Base-by-base conservation (phyloP, 2,113 vertebrate genomes). In the Psammodynastes pulverulentus region DNA sequence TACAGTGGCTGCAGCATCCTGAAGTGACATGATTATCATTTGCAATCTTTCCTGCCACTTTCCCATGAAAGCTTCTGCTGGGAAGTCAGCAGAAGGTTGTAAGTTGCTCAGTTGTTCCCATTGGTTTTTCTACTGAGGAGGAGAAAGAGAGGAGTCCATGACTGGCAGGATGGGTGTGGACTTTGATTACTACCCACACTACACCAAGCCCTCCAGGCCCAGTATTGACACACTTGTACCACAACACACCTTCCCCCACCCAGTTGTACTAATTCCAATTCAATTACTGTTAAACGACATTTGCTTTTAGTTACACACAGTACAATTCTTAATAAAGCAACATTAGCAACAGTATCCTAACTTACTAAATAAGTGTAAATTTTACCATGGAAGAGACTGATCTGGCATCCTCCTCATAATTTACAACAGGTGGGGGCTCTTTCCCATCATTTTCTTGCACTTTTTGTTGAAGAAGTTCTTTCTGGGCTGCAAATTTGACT, bases 341-440 rank as follows among this genome's bases (percentile, higher is more conserved):
- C 86, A 53, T 85, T 84, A 4, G 52, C 23, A 0, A 5, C 39
- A 54, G 4, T 90, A 34, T 6, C 29, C 51, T 15, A 89, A 2
- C 62, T 79, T 58, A 58, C 56, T 49, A 95, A 79, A 93, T 12
- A 84, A n/a, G 34, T 13, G 3, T 15, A 79, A 62, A 92, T 91
- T 96, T 96, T 97, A 99, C 99, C 92, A 99, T 98, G 54, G 99
- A 99, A 91, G 98, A 98, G 5, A 99, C 97, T 1, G 99, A 99
- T 95, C 99, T 98, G 1, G 98, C 98, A 94, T 99, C 99, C 67
- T 99, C 99, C 96, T 99, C 99, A 6, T 99, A 99, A 67, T 98
- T 99, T 88, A 99, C 97, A 4, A 98, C 98, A 3, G 98, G 98
- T 88, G 98, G 98, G 6, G 99, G 98, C 2, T 99, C 98, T 5